Percentiles rank a stretch among this genome's conserved stretches.
phyloP scores from a whole-genome alignment of 2,113 vertebrate genomes.

The Engraulis encrasicolus region DNA sequence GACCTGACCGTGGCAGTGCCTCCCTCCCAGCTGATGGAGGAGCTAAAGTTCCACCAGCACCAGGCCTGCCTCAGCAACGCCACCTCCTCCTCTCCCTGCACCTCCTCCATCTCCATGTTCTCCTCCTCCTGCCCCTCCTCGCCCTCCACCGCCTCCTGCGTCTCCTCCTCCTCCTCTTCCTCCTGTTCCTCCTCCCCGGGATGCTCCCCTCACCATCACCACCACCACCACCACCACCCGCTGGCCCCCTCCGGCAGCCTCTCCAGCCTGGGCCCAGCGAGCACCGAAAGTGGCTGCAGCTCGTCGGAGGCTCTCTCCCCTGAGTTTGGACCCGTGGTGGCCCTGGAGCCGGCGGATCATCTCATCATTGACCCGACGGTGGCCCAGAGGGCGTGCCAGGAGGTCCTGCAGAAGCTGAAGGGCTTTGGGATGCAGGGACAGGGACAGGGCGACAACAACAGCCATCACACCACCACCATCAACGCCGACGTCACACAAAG shows the following conservation, averaged over 20 bases:
- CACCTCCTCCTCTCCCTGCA: constrained; percentile 29
- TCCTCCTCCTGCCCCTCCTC: constrained; percentile 68
- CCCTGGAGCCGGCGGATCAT: constrained; percentile 67
- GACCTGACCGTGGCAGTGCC: neutral
- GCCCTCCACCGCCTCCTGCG: constrained; percentile 29
- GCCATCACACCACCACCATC: too few relatives aligned
- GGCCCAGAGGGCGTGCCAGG: constrained; percentile 86
- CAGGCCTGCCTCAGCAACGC: too few relatives aligned
- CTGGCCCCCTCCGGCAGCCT: constrained; percentile 58
- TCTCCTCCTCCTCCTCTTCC: neutral
- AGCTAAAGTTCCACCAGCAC: constrained; percentile 64
- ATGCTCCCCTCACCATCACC: constrained; percentile 29
- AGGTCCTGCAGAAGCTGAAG: constrained; percentile 91
- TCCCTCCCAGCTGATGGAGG: constrained; percentile 16
- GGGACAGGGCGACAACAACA: constrained; percentile 29
- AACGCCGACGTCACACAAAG: too few relatives aligned
- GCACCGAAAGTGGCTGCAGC: constrained; percentile 76
- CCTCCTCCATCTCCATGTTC: constrained; percentile 60
- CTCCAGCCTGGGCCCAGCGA: constrained; percentile 67
- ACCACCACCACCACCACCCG: constrained; percentile 55
- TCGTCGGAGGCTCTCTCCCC: neutral
- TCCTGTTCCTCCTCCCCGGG: constrained; percentile 6
- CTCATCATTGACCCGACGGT: constrained; percentile 88
- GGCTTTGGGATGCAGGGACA: constrained; percentile 54
- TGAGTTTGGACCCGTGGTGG: too few relatives aligned